These are phyloP conservation scores for Eurypyga helias DNA, from an alignment of 2,113 vertebrate genomes.

Conservation along the genomic window DNA sequence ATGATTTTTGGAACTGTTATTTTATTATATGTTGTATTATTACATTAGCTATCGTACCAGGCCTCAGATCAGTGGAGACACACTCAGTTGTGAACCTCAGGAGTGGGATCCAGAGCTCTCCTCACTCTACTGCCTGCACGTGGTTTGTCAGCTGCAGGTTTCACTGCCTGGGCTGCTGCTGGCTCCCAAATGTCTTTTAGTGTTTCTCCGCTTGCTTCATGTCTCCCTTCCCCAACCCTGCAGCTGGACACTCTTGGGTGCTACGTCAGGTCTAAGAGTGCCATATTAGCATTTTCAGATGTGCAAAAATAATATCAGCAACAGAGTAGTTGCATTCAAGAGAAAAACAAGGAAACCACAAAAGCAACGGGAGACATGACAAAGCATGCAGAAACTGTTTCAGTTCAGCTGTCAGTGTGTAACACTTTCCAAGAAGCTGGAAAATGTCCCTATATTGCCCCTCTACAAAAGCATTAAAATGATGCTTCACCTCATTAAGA, in stretches of 20 bases:
- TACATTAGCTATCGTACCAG: neutral
- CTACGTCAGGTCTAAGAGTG: neutral
- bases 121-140: neutral
- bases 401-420: neutral
- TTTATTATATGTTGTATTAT: neutral
- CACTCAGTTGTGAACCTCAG: neutral
- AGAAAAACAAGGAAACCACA: neutral
- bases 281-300: neutral
- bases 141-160: neutral
- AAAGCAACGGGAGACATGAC: neutral
- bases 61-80: neutral
- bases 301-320: neutral
- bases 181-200: neutral
- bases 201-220: neutral
- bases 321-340: neutral
- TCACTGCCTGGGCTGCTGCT: neutral
- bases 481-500: neutral
- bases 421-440: neutral
- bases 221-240: neutral
- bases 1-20: neutral
- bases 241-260: neutral
- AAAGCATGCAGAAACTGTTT: neutral
- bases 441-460: neutral
- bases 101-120: neutral
- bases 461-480: neutral